Base-by-base conservation (phyloP, 2,888 invertebrate species). In the Ashinkailepas kermadecensis region DNA sequence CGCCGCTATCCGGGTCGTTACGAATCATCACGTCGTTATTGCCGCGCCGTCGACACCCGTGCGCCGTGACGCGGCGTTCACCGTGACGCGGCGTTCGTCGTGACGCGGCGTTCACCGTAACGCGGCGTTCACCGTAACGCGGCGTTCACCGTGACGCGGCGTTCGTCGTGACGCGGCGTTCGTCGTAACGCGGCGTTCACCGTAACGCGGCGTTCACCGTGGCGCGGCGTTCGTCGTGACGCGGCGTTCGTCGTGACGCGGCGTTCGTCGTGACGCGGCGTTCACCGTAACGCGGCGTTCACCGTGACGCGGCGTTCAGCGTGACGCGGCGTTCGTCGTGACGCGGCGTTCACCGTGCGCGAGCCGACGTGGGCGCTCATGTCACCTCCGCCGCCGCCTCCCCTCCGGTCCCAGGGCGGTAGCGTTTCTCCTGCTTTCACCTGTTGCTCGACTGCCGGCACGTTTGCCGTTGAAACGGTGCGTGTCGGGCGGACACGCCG, bases 391-490 rank as follows among this genome's bases (percentile, higher is more conserved):
- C 81, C 57, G 78, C 81, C 57, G 59, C 57, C n/a, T 54, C 82
- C n/a, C 83, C 21, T 82, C 82, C n/a, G 81, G 70, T 21, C 83
- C 79, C 62, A 81, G 80, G 15, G 81, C 83, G 23, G 39, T 39
- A 39, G 81, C 82, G 21, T 82, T 83, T 74, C 83, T 82, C 39
- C 84, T 82, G 70, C 83, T 84, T 82, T 84, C 83, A 80, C 83
- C 83, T 39, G 56, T 21, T 56, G 74, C 74, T 11, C 8, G 13
- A 9, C 21, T 56, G 56, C 9, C n/a, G n/a, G 65, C 65, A 39
- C 39, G 39, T 39, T 39, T 1, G 39, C 39, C 39, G 39, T 39
- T 39, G 39, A 39, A 39, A 4, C 39, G 39, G 39, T 1, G 39
- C 39, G 39, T n/a, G 23, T n/a, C 39, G 70, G 70, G 7, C 13